phyloP scores from a whole-genome alignment of 2,797 vertebrate species.

The Podargus strigoides region DNA sequence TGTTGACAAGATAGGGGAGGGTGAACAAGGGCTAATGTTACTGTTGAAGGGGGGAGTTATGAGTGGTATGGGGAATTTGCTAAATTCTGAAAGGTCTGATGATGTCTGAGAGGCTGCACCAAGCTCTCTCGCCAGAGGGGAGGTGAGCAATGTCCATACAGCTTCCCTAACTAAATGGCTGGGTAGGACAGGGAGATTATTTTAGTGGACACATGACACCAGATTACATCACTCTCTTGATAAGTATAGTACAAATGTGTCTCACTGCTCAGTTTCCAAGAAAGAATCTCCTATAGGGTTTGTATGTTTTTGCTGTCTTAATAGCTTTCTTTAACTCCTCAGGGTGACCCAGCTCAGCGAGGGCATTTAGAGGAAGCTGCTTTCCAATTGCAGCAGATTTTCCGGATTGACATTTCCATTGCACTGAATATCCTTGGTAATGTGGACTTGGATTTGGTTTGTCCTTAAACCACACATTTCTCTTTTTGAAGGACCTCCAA shows the following conservation, averaged over 20 bases:
- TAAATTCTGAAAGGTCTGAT: neutral
- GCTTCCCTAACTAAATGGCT: neutral
- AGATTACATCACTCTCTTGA: neutral
- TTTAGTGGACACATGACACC: neutral
- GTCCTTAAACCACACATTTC: conserved; percentile 26
- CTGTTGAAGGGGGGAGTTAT: neutral
- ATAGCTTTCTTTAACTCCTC: conserved; percentile 39
- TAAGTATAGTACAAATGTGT: neutral
- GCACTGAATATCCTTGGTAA: conserved; percentile 81
- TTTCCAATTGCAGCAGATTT: conserved; percentile 77
- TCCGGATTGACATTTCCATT: conserved; percentile 82
- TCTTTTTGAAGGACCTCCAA: conserved; percentile 46
- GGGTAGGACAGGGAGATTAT: neutral
- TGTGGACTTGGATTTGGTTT: conserved; percentile 19
- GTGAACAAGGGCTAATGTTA: neutral
- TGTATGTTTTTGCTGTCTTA: neutral
- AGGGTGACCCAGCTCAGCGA: conserved; percentile 66
- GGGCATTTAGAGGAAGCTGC: conserved; percentile 77
- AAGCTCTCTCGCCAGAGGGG: neutral
- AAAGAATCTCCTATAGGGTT: neutral
- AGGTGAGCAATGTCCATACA: neutral
- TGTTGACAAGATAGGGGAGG: accelerated
- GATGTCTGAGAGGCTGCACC: neutral
- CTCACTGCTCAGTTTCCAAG: neutral
- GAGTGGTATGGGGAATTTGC: neutral